Percentiles rank a stretch among this genome's conserved stretches.
Evolutionary conservation across 2,888 invertebrate species (phyloP).

Genomic region (Melitaea athalia): DNA sequence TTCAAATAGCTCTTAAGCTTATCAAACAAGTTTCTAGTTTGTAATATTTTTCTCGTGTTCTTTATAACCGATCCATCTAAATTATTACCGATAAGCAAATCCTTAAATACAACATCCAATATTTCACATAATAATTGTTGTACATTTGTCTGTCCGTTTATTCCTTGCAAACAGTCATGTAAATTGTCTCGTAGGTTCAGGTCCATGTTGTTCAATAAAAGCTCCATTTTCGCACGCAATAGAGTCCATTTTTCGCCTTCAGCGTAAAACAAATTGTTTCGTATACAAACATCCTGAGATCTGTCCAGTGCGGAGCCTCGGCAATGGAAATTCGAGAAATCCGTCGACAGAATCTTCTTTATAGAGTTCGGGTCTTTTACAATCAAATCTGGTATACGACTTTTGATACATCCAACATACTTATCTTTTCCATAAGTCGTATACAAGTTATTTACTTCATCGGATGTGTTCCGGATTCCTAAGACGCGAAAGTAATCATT

Average conservation of each 20-base stretch:
- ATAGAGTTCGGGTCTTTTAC: conserved; percentile 71
- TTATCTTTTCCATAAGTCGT: conserved; percentile 60
- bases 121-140: conserved; percentile 74
- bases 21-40: conserved; percentile 55
- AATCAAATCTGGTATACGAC: conserved; percentile 73
- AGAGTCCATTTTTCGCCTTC: conserved; percentile 77
- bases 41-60: conserved; percentile 55
- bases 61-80: conserved; percentile 56
- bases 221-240: conserved; percentile 63
- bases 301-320: conserved; percentile 77
- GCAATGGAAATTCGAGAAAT: conserved; percentile 76
- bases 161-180: conserved; percentile 76
- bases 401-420: conserved; percentile 68
- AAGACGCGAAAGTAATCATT: conserved; percentile 70
- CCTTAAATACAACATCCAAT: conserved; percentile 74
- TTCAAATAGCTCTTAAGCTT: conserved; percentile 70
- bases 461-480: conserved; percentile 61
- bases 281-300: conserved; percentile 79
- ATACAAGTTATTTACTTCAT: conserved; percentile 67
- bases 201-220: conserved; percentile 62
- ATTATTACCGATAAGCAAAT: conserved; percentile 65
- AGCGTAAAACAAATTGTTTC: conserved; percentile 79
- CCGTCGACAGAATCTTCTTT: conserved; percentile 73
- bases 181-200: conserved; percentile 63
- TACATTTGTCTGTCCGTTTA: conserved; percentile 76